Conservation (phyloP, 2,113 vertebrate genomes). For the Dissostichus mawsoni region DNA sequence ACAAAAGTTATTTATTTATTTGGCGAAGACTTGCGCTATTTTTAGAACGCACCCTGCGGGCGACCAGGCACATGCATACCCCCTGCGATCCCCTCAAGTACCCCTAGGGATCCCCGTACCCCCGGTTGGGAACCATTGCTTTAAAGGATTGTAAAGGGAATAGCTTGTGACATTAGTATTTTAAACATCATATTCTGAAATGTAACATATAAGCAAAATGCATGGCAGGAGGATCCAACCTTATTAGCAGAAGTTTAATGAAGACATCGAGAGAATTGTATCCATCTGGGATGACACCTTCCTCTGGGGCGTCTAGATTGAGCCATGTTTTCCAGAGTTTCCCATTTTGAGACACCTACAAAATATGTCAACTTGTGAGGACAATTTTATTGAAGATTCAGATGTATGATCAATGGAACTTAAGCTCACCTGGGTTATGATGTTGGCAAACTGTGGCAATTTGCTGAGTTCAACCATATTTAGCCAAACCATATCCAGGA, state of each 20-base stretch:
- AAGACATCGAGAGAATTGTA: constrained; percentile 89
- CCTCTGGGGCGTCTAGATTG: constrained; percentile 90
- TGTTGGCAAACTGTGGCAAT: constrained; percentile 86
- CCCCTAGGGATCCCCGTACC: too few species aligned
- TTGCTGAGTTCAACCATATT: constrained; percentile 92
- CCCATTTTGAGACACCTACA: constrained; percentile 79
- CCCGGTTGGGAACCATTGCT: too few species aligned
- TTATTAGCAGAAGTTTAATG: constrained; percentile 88
- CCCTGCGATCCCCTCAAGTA: too few species aligned
- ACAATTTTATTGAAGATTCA: not conserved
- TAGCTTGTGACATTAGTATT: not conserved
- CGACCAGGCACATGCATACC: too few species aligned
- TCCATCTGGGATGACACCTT: constrained; percentile 85
- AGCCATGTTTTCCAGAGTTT: constrained; percentile 92
- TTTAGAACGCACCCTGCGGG: too few species aligned
- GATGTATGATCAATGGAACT: not conserved
- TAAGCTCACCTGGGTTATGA: constrained; percentile 85
- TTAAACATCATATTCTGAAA: not conserved
- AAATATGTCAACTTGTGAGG: constrained; percentile 2
- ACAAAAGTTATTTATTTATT: too few species aligned
- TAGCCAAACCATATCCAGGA: constrained; percentile 92
- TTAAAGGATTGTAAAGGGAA: too few species aligned
- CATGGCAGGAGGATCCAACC: constrained; percentile 51
- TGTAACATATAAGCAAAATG: constrained; percentile 3
- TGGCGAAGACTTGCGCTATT: too few species aligned